Conservation (phyloP, 1,140 invertebrate genomes). For the Trissolcus basalis region DNA sequence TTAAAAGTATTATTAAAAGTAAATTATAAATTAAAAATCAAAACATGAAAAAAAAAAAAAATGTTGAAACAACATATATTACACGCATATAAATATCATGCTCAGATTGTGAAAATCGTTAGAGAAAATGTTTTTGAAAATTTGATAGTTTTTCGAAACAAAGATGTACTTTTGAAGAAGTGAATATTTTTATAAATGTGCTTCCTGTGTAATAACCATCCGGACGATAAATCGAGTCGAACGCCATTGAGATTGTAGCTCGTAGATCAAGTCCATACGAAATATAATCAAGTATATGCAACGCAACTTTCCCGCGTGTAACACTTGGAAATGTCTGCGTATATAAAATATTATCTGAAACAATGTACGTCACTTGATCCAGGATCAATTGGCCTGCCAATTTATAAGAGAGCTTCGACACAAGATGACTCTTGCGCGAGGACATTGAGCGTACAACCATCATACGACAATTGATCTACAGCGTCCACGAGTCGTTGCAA, state of each 20-base stretch:
- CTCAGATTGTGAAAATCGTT: no score
- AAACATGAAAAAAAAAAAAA: no score
- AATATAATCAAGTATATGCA: conserved; percentile 51
- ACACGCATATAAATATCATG: no score
- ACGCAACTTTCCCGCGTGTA: conserved; percentile 52
- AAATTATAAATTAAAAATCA: no score
- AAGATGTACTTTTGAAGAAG: no score
- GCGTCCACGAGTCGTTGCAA: conserved; percentile 15
- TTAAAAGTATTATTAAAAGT: no score
- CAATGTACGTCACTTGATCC: conserved; percentile 40
- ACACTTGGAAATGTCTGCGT: conserved; percentile 41
- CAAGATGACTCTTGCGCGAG: not conserved
- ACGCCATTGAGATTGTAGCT: conserved; percentile 37
- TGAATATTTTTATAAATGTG: not conserved
- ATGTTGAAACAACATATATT: no score
- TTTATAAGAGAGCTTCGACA: not conserved
- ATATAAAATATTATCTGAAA: conserved; percentile 38
- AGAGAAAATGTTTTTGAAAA: no score
- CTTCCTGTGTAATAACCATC: conserved; percentile 24
- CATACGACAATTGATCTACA: conserved; percentile 34
- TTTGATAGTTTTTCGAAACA: no score
- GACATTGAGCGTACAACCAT: conserved; percentile 4
- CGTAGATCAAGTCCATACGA: conserved; percentile 42
- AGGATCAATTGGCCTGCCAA: conserved; percentile 35
- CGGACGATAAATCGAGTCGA: conserved; percentile 32